These are phyloP conservation scores for Drosophila pseudotalamancana DNA, from an alignment of 2,888 invertebrate species.

Conservation along the genomic window DNA sequence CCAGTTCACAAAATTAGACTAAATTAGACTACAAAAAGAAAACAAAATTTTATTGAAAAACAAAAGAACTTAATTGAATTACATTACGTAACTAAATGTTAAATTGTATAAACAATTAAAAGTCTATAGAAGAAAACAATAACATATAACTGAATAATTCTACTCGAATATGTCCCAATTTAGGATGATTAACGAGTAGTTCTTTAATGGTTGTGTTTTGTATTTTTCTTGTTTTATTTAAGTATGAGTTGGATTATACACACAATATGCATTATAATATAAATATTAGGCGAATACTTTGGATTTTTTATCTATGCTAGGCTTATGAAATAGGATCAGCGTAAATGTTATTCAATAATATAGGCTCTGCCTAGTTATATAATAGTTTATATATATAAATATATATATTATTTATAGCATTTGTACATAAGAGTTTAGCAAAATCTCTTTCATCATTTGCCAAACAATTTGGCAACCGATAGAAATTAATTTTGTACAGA, in stretches of 20 bases:
- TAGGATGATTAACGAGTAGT: conserved; percentile 8
- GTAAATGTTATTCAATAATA: conserved; percentile 56
- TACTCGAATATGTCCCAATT: conserved; percentile 1
- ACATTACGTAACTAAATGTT: conserved; percentile 22
- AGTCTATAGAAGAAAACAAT: conserved; percentile 44
- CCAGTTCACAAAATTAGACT: conserved; percentile 15
- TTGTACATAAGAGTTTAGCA: conserved; percentile 69
- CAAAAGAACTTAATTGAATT: conserved; percentile 63
- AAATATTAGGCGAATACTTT: conserved; percentile 75
- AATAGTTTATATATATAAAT: conserved; percentile 18
- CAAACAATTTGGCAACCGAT: conserved; percentile 55
- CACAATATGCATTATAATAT: conserved; percentile 59
- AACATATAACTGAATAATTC: conserved; percentile 26
- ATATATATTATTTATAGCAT: conserved; percentile 49
- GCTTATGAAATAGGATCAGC: conserved; percentile 44
- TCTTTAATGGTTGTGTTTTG: conserved; percentile 8
- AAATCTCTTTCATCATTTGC: conserved; percentile 58
- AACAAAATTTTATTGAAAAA: conserved; percentile 72
- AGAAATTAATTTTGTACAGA: conserved; percentile 45
- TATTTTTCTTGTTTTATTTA: conserved; percentile 40
- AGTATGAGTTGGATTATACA: conserved; percentile 44
- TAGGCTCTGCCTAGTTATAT: conserved; percentile 77
- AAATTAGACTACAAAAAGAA: conserved; percentile 56
- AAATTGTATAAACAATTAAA: conserved; percentile 27
- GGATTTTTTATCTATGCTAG: conserved; percentile 65